Evolutionary conservation across 2,113 vertebrate species (phyloP).

Genomic region (Thomomys bottae): DNA sequence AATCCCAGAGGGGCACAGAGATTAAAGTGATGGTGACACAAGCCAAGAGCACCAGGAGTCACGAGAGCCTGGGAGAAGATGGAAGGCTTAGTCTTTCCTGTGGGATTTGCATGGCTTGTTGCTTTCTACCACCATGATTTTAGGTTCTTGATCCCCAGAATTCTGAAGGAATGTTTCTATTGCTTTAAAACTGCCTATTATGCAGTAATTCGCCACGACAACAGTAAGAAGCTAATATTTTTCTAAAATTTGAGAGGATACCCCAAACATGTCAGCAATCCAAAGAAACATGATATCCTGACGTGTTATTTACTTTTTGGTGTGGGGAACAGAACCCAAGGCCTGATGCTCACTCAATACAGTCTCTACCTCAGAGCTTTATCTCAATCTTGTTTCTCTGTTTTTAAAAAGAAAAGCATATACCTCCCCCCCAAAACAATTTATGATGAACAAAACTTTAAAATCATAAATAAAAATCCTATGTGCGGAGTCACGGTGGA

Average conservation of each 20-base stretch:
- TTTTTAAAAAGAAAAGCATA: conserved; percentile 2
- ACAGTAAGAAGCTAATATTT: background rate
- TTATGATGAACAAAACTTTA: background rate
- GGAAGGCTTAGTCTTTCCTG: background rate
- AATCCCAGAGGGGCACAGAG: background rate
- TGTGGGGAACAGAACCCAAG: background rate
- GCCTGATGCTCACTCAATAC: background rate
- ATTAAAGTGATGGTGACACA: too few relatives aligned
- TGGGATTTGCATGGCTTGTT: background rate
- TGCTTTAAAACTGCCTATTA: background rate
- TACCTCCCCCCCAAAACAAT: background rate
- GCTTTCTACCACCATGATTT: background rate
- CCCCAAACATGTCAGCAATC: background rate
- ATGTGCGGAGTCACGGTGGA: background rate
- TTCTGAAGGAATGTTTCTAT: background rate
- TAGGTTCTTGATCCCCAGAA: background rate
- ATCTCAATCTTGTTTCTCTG: background rate
- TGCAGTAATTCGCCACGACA: background rate
- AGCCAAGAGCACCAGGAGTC: background rate
- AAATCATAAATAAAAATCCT: background rate
- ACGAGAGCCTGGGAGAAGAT: background rate
- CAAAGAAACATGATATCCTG: background rate
- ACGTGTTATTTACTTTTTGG: background rate
- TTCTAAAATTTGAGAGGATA: background rate
- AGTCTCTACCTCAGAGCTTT: background rate